phyloP scores from a whole-genome alignment of 2,888 invertebrate genomes.

The Cataglyphis cursor region DNA sequence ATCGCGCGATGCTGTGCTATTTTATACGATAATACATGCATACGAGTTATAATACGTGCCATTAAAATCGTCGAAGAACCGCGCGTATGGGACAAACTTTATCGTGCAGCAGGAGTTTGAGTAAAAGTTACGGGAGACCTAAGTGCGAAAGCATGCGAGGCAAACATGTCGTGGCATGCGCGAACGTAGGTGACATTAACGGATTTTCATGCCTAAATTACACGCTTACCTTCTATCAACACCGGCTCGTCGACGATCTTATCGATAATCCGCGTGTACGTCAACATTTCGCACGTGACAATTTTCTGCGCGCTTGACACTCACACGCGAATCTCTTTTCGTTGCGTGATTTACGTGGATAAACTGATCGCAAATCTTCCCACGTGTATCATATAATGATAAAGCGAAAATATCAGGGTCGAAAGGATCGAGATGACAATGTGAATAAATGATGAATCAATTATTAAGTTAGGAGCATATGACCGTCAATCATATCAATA shows the following conservation, averaged over 20 bases:
- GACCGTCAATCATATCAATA: background rate
- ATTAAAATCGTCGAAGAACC: background rate
- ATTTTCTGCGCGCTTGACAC: background rate
- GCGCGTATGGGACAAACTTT: background rate
- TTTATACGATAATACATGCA: background rate
- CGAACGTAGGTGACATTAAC: slow-evolving; percentile 5
- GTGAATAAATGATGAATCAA: slow-evolving; percentile 2
- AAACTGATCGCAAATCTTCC: slow-evolving; percentile 14
- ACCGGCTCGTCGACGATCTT: background rate
- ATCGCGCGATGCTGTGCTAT: background rate
- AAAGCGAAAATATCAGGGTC: background rate
- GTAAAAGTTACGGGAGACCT: background rate
- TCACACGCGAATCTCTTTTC: background rate
- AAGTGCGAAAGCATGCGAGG: slow-evolving; percentile 19
- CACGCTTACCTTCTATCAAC: slow-evolving; percentile 36
- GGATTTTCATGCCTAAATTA: slow-evolving; percentile 26
- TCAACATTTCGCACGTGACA: background rate
- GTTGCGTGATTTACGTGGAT: background rate
- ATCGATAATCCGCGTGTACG: background rate
- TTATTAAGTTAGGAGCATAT: background rate
- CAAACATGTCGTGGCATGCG: background rate
- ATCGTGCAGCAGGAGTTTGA: background rate
- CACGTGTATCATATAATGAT: background rate
- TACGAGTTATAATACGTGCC: background rate
- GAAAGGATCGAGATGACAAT: background rate